Base-by-base conservation (phyloP, 23 tunicate species). In the Styela plicata region DNA sequence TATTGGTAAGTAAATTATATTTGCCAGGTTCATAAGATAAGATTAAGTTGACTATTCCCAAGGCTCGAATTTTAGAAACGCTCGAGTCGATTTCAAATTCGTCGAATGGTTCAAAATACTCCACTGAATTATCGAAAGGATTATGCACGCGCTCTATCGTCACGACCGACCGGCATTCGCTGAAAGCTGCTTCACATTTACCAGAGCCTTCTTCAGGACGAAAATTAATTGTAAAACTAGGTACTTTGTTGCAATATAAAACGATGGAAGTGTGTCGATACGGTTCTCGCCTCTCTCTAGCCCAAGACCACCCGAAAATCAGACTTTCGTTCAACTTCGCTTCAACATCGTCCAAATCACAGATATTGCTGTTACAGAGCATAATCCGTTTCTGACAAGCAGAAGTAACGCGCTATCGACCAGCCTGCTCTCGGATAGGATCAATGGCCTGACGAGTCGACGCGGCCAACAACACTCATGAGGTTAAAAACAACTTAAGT, bases 231-330 rank as follows among this genome's bases (percentile, higher is more conserved):
- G 71, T 67, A 22, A 67, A 67, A 27, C 31, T 16, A 0, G 71
- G 71, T 16, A 25, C 18, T 27, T 29, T 29, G 24, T 67, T 29
- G 71, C 19, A 67, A 67, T 16, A 22, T 1, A 67, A 24, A 67
- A 29, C 71, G 31, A 67, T 67, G 24, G 71, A 22, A 18, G 71
- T 67, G 31, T 67, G 71, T 1, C 71, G 30, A 22, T 67, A 67
- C 22, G 71, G 71, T 1, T 67, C 71, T 0, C 1, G 30, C 0
- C 71, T 67, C 22, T 67, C 71, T 22, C 31, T 27, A 0, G 71
- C 19, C 71, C 71, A 67, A 22, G 71, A 67, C 71, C 71, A 67
- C 22, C 71, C 71, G 31, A 67, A 67, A 22, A 1, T 67, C 22
- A 0, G 16, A 67, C 71, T 67, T 22, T 1, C 18, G 71, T 1